These are phyloP conservation scores for Cerceris ruficornis DNA, from an alignment of 2,888 invertebrate genomes.

Conservation along the genomic window DNA sequence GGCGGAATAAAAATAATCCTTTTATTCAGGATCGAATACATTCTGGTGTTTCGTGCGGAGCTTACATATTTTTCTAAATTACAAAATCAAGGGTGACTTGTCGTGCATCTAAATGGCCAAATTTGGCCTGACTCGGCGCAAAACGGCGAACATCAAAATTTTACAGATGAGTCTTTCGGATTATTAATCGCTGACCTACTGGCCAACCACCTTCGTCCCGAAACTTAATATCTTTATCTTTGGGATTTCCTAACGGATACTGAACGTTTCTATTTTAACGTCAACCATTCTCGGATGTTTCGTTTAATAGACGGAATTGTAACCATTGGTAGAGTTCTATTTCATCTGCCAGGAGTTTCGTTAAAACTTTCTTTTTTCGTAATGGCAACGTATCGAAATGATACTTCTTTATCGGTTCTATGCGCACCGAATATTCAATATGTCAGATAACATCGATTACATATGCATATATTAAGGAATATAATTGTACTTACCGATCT, in stretches of 20 bases:
- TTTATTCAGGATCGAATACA: too few species aligned
- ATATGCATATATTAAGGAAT: neutral
- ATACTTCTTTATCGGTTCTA: conserved; percentile 80
- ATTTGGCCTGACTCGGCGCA: too few species aligned
- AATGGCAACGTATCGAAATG: conserved; percentile 46
- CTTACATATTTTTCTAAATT: too few species aligned
- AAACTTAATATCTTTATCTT: neutral
- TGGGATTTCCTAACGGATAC: too few species aligned
- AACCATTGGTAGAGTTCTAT: conserved; percentile 85
- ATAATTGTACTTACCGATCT: conserved; percentile 82
- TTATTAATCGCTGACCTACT: too few species aligned
- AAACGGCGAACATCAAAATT: too few species aligned
- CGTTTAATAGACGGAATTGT: conserved; percentile 81
- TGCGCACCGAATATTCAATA: conserved; percentile 8
- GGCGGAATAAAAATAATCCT: too few species aligned
- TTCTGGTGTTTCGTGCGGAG: too few species aligned
- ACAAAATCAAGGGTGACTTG: too few species aligned
- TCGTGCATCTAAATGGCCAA: too few species aligned
- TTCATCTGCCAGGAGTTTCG: conserved; percentile 82
- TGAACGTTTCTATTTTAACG: neutral
- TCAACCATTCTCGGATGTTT: conserved; percentile 47
- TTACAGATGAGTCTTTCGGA: too few species aligned
- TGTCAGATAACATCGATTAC: too few species aligned
- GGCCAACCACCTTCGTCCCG: neutral
- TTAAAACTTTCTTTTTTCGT: conserved; percentile 63